phyloP scores from a whole-genome alignment of 2,797 vertebrate genomes.

The Lophotriccus pileatus region DNA sequence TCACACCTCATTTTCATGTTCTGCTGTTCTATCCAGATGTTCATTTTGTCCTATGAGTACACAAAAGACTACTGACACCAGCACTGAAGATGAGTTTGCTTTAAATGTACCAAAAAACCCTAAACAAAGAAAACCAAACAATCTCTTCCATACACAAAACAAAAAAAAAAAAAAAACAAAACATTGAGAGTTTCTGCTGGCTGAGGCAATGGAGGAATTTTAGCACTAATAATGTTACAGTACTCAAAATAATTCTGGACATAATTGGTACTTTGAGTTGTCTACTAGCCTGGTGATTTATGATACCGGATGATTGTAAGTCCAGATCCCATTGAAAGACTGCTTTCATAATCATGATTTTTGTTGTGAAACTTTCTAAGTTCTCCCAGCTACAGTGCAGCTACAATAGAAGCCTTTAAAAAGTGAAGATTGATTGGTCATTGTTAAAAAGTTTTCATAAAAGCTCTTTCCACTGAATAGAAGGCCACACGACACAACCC shows the following conservation, averaged over 20 bases:
- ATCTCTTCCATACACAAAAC: background rate
- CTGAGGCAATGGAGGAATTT: background rate
- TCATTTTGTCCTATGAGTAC: background rate
- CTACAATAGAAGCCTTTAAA: background rate
- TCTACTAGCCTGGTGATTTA: background rate
- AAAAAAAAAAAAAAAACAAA: background rate
- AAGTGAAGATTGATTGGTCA: background rate
- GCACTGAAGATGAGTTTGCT: background rate
- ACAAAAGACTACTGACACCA: background rate
- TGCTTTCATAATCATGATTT: background rate
- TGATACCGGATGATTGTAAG: background rate
- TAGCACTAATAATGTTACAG: background rate
- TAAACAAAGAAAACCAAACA: background rate
- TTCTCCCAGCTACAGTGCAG: background rate
- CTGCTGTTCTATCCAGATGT: background rate
- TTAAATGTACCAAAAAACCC: background rate
- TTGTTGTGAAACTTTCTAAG: background rate
- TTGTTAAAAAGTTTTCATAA: background rate
- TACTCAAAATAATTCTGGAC: background rate
- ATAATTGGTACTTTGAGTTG: background rate
- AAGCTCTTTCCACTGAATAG: background rate
- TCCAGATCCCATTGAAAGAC: background rate
- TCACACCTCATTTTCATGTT: background rate
- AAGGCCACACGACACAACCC: background rate
- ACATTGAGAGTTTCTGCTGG: background rate